Base-by-base conservation (phyloP, 2,797 vertebrate genomes). In the Loriculus beryllinus region DNA sequence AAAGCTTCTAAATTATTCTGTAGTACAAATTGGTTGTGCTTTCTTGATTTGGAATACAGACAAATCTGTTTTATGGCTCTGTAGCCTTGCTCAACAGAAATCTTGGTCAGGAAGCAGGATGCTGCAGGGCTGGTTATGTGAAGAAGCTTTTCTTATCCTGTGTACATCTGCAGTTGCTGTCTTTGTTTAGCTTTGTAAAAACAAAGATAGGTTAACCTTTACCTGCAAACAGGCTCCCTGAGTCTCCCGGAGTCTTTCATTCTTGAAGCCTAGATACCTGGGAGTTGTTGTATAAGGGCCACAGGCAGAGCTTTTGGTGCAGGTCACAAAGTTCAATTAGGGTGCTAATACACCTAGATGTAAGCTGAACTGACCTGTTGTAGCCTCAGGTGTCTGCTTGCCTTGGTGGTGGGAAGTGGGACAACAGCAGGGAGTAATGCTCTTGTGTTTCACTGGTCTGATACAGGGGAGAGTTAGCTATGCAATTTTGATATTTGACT, bases 371-470 rank as follows among this genome's bases (percentile, higher is more conserved):
- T 2, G 8, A 49, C 9, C 14, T 57, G 12, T 16, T 9, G 8
- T 6, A 52, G 49, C 25, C 25, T 13, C 16, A n/a, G 40, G 7
- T 28, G 40, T n/a, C 33, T 80, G 60, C 54, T 39, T 62, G 77
- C 19, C 12, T 64, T 40, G 28, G 5, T 20, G 7, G 4, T 49
- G n/a, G 25, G 28, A 47, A 63, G 25, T 6, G 20, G 60, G 20
- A 45, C 22, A 77, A 6, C 3, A 12, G 5, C 15, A 23, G 67
- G 51, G 35, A 45, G 9, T 13, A 51, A 15, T 14, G 35, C 3
- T 88, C 15, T 33, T 0, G 0, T 51, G n/a, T 9, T 9, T 83
- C 28, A 7, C 5, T 33, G 2, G 0, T n/a, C 37, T 79, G 52
- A 52, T 3, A 7, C 2, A 4, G 16, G 26, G 21, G 6, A 65